Conservation (phyloP, 2,888 invertebrate species). For the Serripes groenlandicus region DNA sequence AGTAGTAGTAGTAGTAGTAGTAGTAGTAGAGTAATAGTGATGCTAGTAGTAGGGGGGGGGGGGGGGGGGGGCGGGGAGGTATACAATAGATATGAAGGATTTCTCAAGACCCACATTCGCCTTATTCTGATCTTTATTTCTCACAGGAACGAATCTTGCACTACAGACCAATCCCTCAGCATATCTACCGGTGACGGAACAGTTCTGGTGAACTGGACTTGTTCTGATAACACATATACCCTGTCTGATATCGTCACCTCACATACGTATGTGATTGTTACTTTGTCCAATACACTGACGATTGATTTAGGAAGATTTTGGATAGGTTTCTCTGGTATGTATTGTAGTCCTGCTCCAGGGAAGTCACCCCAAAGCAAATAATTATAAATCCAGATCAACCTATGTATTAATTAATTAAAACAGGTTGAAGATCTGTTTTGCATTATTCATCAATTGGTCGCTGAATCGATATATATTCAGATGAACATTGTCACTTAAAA, state of each 20-base stretch:
- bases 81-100: background rate
- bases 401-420: no score
- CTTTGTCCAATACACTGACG: background rate
- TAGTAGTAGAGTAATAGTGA: no score
- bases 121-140: background rate
- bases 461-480: no score
- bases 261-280: background rate
- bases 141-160: background rate
- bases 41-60: no score
- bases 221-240: constrained; percentile 3
- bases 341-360: background rate
- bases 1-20: no score
- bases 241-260: background rate
- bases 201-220: constrained; percentile 1
- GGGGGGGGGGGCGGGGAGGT: no score
- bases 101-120: background rate
- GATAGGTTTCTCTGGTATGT: background rate
- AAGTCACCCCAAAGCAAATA: no score
- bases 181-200: background rate
- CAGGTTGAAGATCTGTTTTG: no score
- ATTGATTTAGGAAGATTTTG: background rate
- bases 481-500: no score
- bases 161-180: background rate
- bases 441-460: no score
- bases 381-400: no score